These are phyloP conservation scores for Anniella stebbinsi DNA, from an alignment of 2,797 vertebrate genomes.

Conservation along the genomic window DNA sequence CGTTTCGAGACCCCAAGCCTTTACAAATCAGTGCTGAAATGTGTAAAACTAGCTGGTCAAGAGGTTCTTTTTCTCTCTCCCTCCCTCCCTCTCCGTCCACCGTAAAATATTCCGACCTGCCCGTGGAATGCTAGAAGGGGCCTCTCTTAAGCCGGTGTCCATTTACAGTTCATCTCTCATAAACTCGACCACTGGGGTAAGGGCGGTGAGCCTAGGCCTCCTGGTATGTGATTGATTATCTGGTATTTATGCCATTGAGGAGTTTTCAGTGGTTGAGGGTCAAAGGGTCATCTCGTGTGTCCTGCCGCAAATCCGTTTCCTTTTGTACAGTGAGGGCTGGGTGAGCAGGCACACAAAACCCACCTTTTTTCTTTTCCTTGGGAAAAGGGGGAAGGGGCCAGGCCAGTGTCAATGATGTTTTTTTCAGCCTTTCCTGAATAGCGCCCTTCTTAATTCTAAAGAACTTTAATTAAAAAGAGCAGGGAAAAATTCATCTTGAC, in stretches of 20 bases:
- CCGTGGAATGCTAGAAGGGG: constrained; percentile 80
- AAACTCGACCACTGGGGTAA: constrained; percentile 80
- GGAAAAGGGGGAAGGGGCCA: constrained; percentile 91
- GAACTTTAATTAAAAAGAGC: constrained; percentile 84
- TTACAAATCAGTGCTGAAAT: constrained; percentile 68
- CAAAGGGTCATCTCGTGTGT: constrained; percentile 92
- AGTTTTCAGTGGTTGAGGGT: constrained; percentile 92
- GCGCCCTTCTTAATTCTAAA: constrained; percentile 88
- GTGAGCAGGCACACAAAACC: constrained; percentile 86
- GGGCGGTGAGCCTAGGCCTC: constrained; percentile 85
- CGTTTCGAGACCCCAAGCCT: neutral
- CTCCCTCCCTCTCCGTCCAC: constrained; percentile 43
- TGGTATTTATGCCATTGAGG: constrained; percentile 93
- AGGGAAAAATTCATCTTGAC: constrained; percentile 83
- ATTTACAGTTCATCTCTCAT: constrained; percentile 91
- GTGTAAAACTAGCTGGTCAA: constrained; percentile 64
- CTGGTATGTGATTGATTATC: constrained; percentile 97
- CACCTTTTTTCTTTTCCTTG: constrained; percentile 89
- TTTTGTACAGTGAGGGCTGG: constrained; percentile 95
- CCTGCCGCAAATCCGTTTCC: constrained; percentile 93
- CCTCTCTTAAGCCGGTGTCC: constrained; percentile 84
- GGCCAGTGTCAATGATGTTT: constrained; percentile 88
- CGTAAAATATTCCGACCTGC: constrained; percentile 65
- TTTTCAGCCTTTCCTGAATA: constrained; percentile 82
- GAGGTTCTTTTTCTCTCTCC: constrained; percentile 62